Evolutionary conservation across 2,113 vertebrate species (phyloP), one percentile per base, ranked within the genome.

Genomic region (Cyanistes caeruleus): DNA sequence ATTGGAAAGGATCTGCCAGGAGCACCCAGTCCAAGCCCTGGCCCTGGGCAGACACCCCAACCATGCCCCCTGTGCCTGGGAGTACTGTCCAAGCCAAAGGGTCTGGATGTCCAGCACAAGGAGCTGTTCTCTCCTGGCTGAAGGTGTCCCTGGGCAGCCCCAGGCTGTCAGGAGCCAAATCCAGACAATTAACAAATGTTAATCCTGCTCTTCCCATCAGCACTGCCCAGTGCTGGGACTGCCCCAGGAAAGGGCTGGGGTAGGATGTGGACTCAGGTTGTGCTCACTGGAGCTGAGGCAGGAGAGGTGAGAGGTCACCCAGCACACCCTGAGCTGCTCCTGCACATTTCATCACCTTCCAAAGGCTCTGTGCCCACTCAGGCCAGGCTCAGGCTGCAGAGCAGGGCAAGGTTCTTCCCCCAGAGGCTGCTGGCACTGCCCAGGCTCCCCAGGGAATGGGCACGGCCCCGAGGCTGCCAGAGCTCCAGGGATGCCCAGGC

Each of bases 381-480:
- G 84, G 48, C 46, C 72, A 69, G 22, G 33, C 5, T 46, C 46
- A 69, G 74, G 74, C 15, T 62, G 64, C 4, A 52, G 30, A 4
- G 1, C n/a, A 70, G 56, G 37, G 19, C 2, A 46, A 62, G 63
- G 33, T 4, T 52, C 72, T 86, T 59, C 37, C 84, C 70, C 84
- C 73, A 60, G 73, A 87, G 84, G 70, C 37, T 44, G 63, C 46
- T 69, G 63, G 73, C 84, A 78, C 55, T 78, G 84, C 28, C n/a
- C 75, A 87, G 75, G 85, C 85, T 87, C 11, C 85, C 75, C 85
- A 80, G 85, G 85, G 65, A 63, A 55, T 80, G 75, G 85, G 24
- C 75, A 25, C 51, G 5, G 75, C 75, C 65, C 85, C 30, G 27
- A 64, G 67, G 67, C 75, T 88, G 67, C 67, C 85, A 72, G 58